Conservation (phyloP, 2,113 vertebrate species). For the Atractosteus spatula region DNA sequence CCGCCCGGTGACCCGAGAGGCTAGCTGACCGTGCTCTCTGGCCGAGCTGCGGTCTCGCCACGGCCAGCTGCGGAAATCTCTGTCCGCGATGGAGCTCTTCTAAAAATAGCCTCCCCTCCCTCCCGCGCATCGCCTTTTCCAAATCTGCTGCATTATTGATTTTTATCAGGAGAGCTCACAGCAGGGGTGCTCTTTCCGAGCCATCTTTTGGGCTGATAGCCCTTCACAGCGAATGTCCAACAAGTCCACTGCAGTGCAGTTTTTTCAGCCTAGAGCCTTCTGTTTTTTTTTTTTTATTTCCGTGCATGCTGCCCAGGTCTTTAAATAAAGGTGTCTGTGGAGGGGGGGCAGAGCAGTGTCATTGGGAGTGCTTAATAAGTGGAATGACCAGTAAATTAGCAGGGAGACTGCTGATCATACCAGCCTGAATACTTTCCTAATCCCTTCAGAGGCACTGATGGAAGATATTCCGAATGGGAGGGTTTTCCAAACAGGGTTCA, state of each 20-base stretch:
- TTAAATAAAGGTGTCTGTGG: not conserved
- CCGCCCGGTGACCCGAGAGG: too few relatives aligned
- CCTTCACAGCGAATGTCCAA: not conserved
- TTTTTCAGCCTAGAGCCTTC: not conserved
- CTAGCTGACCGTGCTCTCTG: too few relatives aligned
- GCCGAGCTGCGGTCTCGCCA: not conserved
- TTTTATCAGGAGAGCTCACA: conserved; percentile 18
- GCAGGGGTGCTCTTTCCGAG: not conserved
- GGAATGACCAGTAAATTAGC: not conserved
- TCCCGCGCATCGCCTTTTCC: conserved; percentile 26
- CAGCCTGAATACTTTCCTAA: not conserved
- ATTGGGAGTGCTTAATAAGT: not conserved
- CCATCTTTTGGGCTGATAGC: too few relatives aligned
- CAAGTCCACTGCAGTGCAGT: not conserved
- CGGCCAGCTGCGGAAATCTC: conserved; percentile 5
- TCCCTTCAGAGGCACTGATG: not conserved
- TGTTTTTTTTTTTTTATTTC: too few relatives aligned
- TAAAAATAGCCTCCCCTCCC: conserved; percentile 46
- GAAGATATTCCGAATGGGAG: not conserved
- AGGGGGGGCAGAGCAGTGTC: not conserved
- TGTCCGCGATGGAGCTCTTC: conserved; percentile 15
- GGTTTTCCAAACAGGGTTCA: not conserved
- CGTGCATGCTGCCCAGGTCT: not conserved
- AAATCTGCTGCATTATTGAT: conserved; percentile 62
- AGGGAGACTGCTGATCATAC: not conserved